Evolutionary conservation across 2,113 vertebrate species (phyloP), one percentile per base, ranked within the genome.

Genomic region (Nothobranchius furzeri): DNA sequence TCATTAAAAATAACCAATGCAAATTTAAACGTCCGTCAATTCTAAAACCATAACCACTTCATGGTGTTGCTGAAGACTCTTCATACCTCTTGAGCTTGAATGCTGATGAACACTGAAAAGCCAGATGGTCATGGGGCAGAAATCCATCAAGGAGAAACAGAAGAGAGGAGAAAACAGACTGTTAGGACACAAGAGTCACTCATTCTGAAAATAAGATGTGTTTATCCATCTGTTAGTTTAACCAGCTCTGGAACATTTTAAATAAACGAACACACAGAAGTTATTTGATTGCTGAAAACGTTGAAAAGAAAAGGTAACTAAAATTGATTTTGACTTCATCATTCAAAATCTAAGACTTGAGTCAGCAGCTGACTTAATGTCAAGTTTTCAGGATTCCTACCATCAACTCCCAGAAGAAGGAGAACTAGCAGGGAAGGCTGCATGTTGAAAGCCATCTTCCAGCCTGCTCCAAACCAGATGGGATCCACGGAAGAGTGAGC

Each of bases 401-500:
- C 96, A 92, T 95, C 81, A 78, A 85, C 89, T 85, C 92, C 93
- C 78, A 98, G 92, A 67, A 98, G 92, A 74, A 97, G 91, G 78
- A 95, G 84, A 78, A 88, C 89, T 83, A 96, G 67, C 77, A 94
- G 89, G 81, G 93, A 58, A 67, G 54, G 87, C 76, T 76, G 87
- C 46, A 76, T 72, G 70, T 87, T 84, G 83, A 84, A 75, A 90
- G 64, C 69, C 95, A 96, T 97, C 90, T 90, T 89, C 78, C 57
- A 79, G 69, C 67, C 64, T 12, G 68, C 60, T 70, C 74, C 73
- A 73, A 69, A 77, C 76, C 78, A 70, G 77, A 68, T 54, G 3
- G 64, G 46, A 82, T 64, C 43, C 37, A 81, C 66, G 60, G 70
- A 36, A 35, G 49, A 76, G 65, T 76, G 81, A 89, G 70, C 82